Evolutionary conservation across 2,113 vertebrate genomes (phyloP), one percentile per base, ranked within the genome.

Genomic region (Bostrychus sinensis): DNA sequence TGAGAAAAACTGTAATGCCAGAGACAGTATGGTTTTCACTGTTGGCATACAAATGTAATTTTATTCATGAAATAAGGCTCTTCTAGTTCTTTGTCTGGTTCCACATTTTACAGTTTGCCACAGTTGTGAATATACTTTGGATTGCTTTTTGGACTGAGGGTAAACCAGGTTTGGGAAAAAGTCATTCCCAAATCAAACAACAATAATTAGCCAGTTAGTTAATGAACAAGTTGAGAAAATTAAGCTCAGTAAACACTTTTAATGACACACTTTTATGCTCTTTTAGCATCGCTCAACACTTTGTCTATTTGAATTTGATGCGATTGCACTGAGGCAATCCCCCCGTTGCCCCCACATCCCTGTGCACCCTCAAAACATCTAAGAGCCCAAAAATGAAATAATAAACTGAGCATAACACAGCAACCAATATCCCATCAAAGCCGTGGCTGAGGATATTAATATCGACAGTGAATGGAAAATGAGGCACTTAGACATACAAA

Each of bases 401-500:
- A 82, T 65, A 77, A 80, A 86, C 58, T 56, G 48, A 82, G 82
- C 75, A 80, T 59, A 86, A 86, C 77, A 77, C 70, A 77, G 61
- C 72, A 75, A 81, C 88, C 82, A 77, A 80, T 86, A 86, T 90
- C 77, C 85, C 86, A 88, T 89, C 88, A 91, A 86, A 89, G 87
- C 66, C 75, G 48, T 74, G n/a, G 73, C 84, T 65, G 77, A 84
- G 78, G 82, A 78, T 88, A 90, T 91, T 89, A 82, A 88, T 90
- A 86, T 86, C 80, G 73, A 78, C 77, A 71, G 68, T 78, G 86
- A 88, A 87, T 84, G 77, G 84, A 85, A 91, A 91, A 91, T 90
- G 83, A 91, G 81, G 75, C 85, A 85, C 84, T 88, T 88, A 87
- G 80, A 82, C 83, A 81, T 83, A 89, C 89, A 88, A 91, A 91